These are phyloP conservation scores for Onthophagus taurus DNA, from an alignment of 1,140 invertebrate species.

Conservation along the genomic window DNA sequence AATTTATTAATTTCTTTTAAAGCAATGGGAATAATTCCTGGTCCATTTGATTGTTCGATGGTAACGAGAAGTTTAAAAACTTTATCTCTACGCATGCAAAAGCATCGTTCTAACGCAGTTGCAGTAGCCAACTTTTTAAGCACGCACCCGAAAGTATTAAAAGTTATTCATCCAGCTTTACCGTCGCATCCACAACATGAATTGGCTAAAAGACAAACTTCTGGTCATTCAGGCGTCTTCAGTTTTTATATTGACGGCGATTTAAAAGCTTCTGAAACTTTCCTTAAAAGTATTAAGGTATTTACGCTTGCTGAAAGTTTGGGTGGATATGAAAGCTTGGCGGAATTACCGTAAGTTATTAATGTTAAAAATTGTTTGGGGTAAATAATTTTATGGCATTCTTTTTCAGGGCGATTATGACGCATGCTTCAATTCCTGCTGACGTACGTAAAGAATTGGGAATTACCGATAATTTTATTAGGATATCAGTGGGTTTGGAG, in stretches of 20 bases:
- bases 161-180: constrained; percentile 82
- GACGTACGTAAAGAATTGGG: constrained; percentile 64
- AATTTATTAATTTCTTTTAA: constrained; percentile 26
- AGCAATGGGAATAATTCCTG: constrained; percentile 87
- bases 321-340: constrained; percentile 91
- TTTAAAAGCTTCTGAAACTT: constrained; percentile 64
- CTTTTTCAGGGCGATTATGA: constrained; percentile 56
- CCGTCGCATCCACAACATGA: constrained; percentile 88
- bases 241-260: constrained; percentile 80
- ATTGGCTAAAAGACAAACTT: constrained; percentile 71
- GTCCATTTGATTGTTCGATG: constrained; percentile 92
- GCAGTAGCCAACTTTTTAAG: constrained; percentile 74
- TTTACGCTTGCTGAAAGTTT: constrained; percentile 92
- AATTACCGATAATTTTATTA: constrained; percentile 78
- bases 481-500: constrained; percentile 89
- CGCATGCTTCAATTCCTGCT: constrained; percentile 67
- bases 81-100: constrained; percentile 80
- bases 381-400: constrained; percentile 6
- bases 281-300: constrained; percentile 68
- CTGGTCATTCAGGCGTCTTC: constrained; percentile 88
- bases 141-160: constrained; percentile 62
- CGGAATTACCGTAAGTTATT: constrained; percentile 68
- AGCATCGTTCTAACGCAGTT: constrained; percentile 72
- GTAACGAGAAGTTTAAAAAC: constrained; percentile 94
- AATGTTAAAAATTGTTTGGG: constrained; percentile 6